Evolutionary conservation across 2,113 vertebrate genomes (phyloP), one percentile per base, ranked within the genome.

Genomic region (Colinus virginianus): DNA sequence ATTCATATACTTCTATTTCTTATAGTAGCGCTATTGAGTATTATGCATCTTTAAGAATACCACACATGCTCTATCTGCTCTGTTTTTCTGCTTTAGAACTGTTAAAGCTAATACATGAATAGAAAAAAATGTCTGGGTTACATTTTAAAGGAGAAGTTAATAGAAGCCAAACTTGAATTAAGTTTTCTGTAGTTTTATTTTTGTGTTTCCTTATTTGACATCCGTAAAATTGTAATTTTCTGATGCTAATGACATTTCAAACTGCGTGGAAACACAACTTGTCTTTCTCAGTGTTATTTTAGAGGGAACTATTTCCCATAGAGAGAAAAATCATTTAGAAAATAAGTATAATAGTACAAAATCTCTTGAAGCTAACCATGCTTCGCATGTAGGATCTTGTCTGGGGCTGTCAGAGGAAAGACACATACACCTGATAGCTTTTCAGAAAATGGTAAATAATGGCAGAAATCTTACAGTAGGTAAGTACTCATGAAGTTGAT

Each of bases 71-170:
- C 63, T 11, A 32, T 0, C 1, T 62, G 34, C 63, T 79, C 59
- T 28, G 17, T 8, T 76, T 90, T 85, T 83, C n/a, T 66, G 25
- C 74, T 89, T 88, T 81, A 81, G 71, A 90, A 84, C 63, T 71
- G 66, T 51, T 87, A 88, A 84, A 75, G 26, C 4, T 16, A 36
- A 14, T 72, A 30, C 61, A 51, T 64, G 26, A 84, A 61, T 45
- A 56, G 22, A 68, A 81, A 92, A 93, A 76, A 88, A 66, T 51
- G 49, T 42, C 23, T 46, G 34, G 4, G 2, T 87, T 88, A 4
- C 38, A 71, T 85, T 76, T 64, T 78, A 63, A 86, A 88, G 46
- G 12, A 59, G 11, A 84, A 77, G 12, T 51, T 77, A 19, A 67
- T 78, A 48, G 61, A 58, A 38, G 38, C 34, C 16, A 0, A 2